Conservation (phyloP, 2,797 vertebrate species). For the Rhinatrema bivittatum region DNA sequence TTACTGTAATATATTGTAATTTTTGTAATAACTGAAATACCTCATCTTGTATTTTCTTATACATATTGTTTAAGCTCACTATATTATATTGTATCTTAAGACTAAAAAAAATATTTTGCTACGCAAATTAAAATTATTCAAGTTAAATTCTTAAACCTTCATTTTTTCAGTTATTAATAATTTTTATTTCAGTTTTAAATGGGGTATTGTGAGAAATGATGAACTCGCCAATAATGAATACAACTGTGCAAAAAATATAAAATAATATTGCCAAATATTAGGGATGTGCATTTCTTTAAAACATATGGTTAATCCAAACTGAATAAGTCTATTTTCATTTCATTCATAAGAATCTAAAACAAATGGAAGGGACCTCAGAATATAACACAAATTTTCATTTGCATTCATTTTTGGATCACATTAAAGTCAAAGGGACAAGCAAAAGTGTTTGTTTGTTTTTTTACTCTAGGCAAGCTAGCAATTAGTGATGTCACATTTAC, state of each 20-base stretch:
- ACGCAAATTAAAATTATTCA: slow-evolving; percentile 30
- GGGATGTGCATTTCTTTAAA: fast-evolving
- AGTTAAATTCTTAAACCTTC: slow-evolving; percentile 14
- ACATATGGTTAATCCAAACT: no score
- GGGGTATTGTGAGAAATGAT: neutral
- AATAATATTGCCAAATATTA: no score
- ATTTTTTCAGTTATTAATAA: slow-evolving; percentile 20
- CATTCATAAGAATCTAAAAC: no score
- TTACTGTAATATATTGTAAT: slow-evolving; percentile 37
- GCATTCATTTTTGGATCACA: no score
- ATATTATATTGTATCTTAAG: slow-evolving; percentile 19
- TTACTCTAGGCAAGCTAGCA: no score
- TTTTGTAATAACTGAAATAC: slow-evolving; percentile 40
- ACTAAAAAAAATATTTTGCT: slow-evolving; percentile 32
- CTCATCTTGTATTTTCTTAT: slow-evolving; percentile 27
- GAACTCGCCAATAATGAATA: neutral
- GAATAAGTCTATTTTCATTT: no score
- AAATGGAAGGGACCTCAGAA: no score
- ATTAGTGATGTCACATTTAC: no score
- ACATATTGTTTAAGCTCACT: slow-evolving; percentile 33
- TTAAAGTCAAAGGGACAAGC: no score
- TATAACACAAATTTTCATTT: no score
- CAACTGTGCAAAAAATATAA: neutral
- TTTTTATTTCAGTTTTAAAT: slow-evolving; percentile 22
- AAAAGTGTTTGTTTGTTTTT: no score